Evolutionary conservation across 2,113 vertebrate genomes (phyloP).

Genomic region (Nothocercus julius): DNA sequence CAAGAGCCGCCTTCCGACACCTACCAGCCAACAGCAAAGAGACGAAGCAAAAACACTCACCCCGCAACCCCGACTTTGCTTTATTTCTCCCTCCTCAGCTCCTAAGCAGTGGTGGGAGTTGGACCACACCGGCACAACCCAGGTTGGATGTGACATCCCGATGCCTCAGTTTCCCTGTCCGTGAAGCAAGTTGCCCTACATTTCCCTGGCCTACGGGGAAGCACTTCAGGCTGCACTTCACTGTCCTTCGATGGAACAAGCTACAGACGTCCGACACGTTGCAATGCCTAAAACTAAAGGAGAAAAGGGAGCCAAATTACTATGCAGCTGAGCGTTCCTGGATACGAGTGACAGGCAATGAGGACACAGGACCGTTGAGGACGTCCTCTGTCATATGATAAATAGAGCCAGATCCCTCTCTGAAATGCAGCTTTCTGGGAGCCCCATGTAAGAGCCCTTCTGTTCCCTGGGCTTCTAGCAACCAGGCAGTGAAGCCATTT

Average conservation of each 20-base stretch:
- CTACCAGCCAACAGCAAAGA: background rate
- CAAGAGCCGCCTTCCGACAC: background rate
- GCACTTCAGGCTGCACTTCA: background rate
- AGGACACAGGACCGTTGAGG: background rate
- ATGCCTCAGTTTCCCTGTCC: background rate
- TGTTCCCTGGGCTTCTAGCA: background rate
- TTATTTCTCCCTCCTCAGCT: background rate
- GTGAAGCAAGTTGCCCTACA: too few relatives aligned
- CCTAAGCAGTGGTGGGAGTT: background rate
- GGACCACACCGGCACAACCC: background rate
- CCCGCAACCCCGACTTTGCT: background rate
- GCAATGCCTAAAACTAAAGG: background rate
- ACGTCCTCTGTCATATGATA: background rate
- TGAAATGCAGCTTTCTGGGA: background rate
- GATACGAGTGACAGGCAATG: rapidly evolving
- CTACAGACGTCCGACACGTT: background rate
- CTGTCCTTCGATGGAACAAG: background rate
- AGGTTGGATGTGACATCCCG: rapidly evolving
- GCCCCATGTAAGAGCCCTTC: too few relatives aligned
- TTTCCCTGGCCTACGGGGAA: background rate
- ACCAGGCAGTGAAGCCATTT: background rate
- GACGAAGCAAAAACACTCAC: background rate
- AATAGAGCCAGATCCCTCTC: background rate
- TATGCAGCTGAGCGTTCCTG: rapidly evolving
- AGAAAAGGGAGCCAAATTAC: background rate